Conservation (phyloP, 2,113 vertebrate species). For the Plecturocebus donacophilus region DNA sequence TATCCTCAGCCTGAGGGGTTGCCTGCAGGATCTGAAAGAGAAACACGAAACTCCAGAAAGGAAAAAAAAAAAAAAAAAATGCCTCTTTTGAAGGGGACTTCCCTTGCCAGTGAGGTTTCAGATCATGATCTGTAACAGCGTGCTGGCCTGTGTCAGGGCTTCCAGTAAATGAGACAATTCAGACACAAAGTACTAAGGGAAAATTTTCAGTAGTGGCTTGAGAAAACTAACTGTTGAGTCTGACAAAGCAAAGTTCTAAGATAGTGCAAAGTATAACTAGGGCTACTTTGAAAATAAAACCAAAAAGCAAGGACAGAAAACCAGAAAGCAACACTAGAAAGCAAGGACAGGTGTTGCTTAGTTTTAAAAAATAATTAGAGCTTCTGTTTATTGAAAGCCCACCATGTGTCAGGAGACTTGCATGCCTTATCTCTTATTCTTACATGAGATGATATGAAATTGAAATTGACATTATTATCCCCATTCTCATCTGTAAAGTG, state of each 20-base stretch:
- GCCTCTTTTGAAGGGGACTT: constrained; percentile 76
- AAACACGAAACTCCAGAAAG: constrained; percentile 13
- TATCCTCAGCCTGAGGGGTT: neutral
- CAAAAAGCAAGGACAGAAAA: neutral
- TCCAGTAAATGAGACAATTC: constrained; percentile 67
- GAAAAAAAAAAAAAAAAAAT: neutral
- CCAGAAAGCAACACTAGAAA: neutral
- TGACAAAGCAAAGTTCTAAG: constrained; percentile 1
- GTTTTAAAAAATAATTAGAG: neutral
- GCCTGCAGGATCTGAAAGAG: neutral
- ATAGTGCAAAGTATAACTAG: neutral
- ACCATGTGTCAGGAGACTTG: neutral
- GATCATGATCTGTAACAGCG: constrained; percentile 77
- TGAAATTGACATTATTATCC: neutral
- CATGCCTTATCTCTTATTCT: neutral
- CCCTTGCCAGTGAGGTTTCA: constrained; percentile 73
- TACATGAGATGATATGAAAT: neutral
- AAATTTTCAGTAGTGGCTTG: constrained; percentile 2
- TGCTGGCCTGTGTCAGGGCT: constrained; percentile 77
- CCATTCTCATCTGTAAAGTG: neutral
- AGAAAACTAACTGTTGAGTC: neutral
- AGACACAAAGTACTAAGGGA: constrained; percentile 72
- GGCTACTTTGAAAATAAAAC: neutral
- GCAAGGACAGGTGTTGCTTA: neutral
- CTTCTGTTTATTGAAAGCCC: neutral